Evolutionary conservation across 2,888 invertebrate genomes (phyloP), one percentile per base, ranked within the genome.

Genomic region (Lasioglossum villosulum): DNA sequence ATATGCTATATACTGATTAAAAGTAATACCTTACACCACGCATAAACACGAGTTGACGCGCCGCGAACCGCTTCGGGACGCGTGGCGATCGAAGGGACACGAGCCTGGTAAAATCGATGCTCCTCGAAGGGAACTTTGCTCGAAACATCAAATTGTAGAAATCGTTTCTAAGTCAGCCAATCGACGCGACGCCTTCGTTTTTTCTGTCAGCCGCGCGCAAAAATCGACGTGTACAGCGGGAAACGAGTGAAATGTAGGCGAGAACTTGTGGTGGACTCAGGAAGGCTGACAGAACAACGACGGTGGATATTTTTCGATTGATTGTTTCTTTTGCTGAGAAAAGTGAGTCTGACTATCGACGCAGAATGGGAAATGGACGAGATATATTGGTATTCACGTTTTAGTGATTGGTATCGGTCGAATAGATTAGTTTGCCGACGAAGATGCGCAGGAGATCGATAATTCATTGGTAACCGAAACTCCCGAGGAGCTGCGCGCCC

Each of bases 1-100:
- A 93, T 93, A 93, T 93, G 92, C 93, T 93, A 92, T 92, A 91
- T 94, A 93, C 90, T 92, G 93, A 93, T 91, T 93, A 93, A 91
- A 93, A 89, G 84, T 92, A 93, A 91, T 88, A 90, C 89, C 87
- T 89, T 90, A 90, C 91, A 88, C 89, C 90, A 90, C 88, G 90
- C 92, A 92, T 92, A 92, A 89, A 91, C 90, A 91, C 88, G 81
- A 90, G 83, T 89, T 91, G 89, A 89, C 89, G 88, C 81, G 89
- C 85, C 86, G 84, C 88, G 86, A 85, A 86, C 72, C 82, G 79
- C 82, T 74, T 70, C 73, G 88, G 88, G 88, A 88, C 86, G 78
- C 82, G 88, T 82, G 63, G 82, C 56, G 52, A 76, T 77, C 81
- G 37, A 10, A 52, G 23, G 48, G 6, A 12, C 30, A 8, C 16